A percentile compares a stretch with the other conserved stretches of the same genome.
These are phyloP conservation scores for Drosophila pruinosa DNA, from an alignment of 1,140 invertebrate species.

Conservation along the genomic window DNA sequence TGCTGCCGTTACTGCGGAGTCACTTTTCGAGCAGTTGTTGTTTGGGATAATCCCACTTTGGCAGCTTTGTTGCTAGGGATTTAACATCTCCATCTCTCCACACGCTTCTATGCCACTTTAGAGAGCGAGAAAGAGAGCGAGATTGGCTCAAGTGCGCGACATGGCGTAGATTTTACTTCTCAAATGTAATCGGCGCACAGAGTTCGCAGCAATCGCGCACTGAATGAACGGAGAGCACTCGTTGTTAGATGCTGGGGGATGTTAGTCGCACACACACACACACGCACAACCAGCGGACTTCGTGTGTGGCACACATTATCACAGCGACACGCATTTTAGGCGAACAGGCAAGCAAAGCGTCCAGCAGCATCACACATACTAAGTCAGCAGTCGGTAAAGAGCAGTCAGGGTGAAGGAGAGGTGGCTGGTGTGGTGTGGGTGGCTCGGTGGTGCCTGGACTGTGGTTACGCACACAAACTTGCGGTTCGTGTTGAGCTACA, in stretches of 20 bases:
- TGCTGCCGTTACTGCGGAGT: too few relatives aligned
- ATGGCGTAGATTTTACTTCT: conserved; percentile 81
- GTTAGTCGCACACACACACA: conserved; percentile 47
- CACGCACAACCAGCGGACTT: not conserved
- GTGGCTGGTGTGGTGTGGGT: not conserved
- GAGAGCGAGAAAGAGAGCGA: conserved; percentile 50
- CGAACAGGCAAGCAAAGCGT: conserved; percentile 71
- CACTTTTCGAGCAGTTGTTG: conserved; percentile 33
- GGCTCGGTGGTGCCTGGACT: not conserved
- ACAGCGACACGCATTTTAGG: conserved; percentile 77
- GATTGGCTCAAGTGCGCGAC: conserved; percentile 74
- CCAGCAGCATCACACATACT: conserved; percentile 63
- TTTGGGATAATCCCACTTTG: conserved; percentile 72
- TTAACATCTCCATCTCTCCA: conserved; percentile 28
- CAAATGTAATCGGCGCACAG: conserved; percentile 76
- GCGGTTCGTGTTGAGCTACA: conserved; percentile 49
- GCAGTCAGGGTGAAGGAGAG: not conserved
- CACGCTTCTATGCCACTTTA: not conserved
- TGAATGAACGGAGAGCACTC: not conserved
- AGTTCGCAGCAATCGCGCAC: not conserved
- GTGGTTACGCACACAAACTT: conserved; percentile 52
- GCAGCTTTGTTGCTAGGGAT: conserved; percentile 47
- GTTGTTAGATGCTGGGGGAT: conserved; percentile 18
- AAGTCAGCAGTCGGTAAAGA: conserved; percentile 14
- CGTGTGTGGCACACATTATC: conserved; percentile 63